Percentiles rank a stretch among this genome's conserved stretches.
phyloP scores from a whole-genome alignment of 2,888 invertebrate genomes.

The Mayetiola destructor region DNA sequence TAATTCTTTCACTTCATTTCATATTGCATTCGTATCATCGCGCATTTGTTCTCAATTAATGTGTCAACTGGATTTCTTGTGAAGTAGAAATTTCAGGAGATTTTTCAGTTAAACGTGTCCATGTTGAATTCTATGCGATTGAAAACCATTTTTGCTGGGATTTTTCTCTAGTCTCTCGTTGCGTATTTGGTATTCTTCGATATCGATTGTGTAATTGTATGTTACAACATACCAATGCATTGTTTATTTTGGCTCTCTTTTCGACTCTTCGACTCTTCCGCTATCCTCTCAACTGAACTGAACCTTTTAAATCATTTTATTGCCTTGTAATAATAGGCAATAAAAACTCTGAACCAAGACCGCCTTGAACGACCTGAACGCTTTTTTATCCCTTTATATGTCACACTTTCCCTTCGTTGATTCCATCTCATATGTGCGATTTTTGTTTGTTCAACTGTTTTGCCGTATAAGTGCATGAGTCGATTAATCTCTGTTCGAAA shows the following conservation, averaged over 20 bases:
- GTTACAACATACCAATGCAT: too few species aligned
- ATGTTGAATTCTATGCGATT: too few species aligned
- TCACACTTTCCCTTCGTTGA: constrained; percentile 4
- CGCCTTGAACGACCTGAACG: constrained; percentile 11
- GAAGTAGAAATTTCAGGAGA: too few species aligned
- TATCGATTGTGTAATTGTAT: too few species aligned
- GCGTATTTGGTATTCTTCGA: too few species aligned
- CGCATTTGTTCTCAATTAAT: not conserved
- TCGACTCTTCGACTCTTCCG: too few species aligned
- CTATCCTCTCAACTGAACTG: too few species aligned
- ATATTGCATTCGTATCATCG: not conserved
- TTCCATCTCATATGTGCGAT: not conserved
- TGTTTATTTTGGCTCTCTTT: too few species aligned
- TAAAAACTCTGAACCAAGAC: constrained; percentile 10
- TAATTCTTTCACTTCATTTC: constrained; percentile 12
- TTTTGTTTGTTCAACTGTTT: constrained; percentile 2
- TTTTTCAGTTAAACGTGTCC: too few species aligned
- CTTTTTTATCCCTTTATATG: constrained; percentile 8
- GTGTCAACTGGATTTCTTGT: too few species aligned
- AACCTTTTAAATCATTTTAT: constrained; percentile 12
- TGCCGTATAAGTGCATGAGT: constrained; percentile 7
- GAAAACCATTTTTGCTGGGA: too few species aligned
- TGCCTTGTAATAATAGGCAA: constrained; percentile 12
- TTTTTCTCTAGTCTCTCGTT: too few species aligned
- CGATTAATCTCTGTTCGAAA: constrained; percentile 10